Evolutionary conservation across 2,888 invertebrate genomes (phyloP).

Genomic region (Caenorhabditis macrosperma): DNA sequence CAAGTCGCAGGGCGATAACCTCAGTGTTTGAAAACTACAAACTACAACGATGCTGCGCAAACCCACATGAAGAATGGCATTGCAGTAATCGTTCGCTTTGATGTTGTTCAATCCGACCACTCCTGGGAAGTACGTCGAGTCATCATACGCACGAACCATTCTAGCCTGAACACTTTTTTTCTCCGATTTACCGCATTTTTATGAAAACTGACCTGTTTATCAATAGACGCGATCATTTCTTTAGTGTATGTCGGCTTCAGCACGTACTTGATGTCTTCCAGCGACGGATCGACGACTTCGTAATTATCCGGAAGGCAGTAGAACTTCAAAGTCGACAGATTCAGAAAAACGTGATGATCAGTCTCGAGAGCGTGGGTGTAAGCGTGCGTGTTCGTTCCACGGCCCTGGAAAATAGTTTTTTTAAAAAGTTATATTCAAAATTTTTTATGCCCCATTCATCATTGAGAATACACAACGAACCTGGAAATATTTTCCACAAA

Average conservation of each 20-base stretch:
- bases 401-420: conserved; percentile 84
- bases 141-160: conserved; percentile 94
- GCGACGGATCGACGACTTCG: conserved; percentile 95
- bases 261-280: conserved; percentile 98
- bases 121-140: conserved; percentile 89
- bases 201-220: conserved; percentile 82
- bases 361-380: conserved; percentile 99
- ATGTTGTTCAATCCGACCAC: conserved; percentile 99
- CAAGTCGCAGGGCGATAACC: no score
- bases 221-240: conserved; percentile 89
- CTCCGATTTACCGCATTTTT: no score
- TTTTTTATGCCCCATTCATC: conserved; percentile 3
- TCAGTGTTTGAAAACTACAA: no score
- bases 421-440: neutral
- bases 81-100: conserved; percentile 99
- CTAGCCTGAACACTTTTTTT: conserved; percentile 85
- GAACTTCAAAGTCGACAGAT: conserved; percentile 95
- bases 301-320: conserved; percentile 99
- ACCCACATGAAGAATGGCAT: conserved; percentile 93
- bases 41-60: no score
- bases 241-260: conserved; percentile 94
- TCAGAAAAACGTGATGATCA: conserved; percentile 94
- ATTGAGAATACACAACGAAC: no score
- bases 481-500: conserved; percentile 98
- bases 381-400: conserved; percentile 97